Conservation (phyloP, 2,888 invertebrate genomes). For the Noctua janthina region DNA sequence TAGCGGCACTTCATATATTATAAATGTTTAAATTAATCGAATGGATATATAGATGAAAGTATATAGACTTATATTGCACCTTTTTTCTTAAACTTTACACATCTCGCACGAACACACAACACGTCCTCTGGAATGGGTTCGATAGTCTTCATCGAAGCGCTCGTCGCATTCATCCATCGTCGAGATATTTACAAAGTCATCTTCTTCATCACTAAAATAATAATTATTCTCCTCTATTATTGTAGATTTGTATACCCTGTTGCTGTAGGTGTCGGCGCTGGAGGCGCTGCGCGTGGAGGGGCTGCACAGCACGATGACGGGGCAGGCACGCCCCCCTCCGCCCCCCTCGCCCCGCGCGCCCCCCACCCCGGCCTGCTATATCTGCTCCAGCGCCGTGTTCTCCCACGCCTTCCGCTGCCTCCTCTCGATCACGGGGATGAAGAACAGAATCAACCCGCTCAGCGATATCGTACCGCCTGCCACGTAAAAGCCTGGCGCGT, state of each 20-base stretch:
- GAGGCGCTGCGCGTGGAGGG: constrained; percentile 81
- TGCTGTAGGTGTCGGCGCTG: constrained; percentile 81
- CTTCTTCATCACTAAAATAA: constrained; percentile 75
- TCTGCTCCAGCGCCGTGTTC: constrained; percentile 81
- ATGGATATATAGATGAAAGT: constrained; percentile 60
- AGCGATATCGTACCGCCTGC: constrained; percentile 96
- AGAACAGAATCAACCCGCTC: constrained; percentile 96
- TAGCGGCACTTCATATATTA: constrained; percentile 60
- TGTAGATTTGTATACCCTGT: constrained; percentile 87
- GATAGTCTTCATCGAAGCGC: constrained; percentile 73
- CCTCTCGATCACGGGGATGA: constrained; percentile 93
- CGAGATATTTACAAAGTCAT: constrained; percentile 80
- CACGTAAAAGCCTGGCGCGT: constrained; percentile 96
- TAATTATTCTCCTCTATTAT: constrained; percentile 79
- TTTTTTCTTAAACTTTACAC: constrained; percentile 74
- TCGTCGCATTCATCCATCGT: constrained; percentile 79
- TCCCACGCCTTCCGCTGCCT: constrained; percentile 75
- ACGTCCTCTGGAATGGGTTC: constrained; percentile 86
- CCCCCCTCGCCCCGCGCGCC: constrained; percentile 53
- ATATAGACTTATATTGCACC: constrained; percentile 77
- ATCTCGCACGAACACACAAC: constrained; percentile 75
- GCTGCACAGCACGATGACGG: constrained; percentile 85
- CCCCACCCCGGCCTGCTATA: constrained; percentile 83
- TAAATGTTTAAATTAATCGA: constrained; percentile 47
- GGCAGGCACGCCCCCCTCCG: constrained; percentile 67